Evolutionary conservation across 1,140 invertebrate genomes (phyloP).

Genomic region (Drosophila murphyi): DNA sequence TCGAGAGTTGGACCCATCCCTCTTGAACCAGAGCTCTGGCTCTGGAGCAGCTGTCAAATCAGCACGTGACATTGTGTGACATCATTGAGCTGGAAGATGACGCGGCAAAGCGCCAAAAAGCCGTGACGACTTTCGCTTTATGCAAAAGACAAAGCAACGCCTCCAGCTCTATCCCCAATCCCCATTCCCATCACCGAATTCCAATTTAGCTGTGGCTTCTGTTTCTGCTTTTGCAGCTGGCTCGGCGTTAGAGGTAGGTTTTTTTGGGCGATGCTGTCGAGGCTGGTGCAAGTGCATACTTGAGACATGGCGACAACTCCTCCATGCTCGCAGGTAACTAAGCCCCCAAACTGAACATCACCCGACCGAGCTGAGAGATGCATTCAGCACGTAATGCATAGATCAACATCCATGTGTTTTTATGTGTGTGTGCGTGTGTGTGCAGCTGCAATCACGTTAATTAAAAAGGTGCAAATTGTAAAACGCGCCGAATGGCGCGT

Average conservation of each 20-base stretch:
- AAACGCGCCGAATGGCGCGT: slow-evolving; percentile 62
- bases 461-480: slow-evolving; percentile 85
- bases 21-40: not conserved
- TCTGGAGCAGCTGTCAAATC: slow-evolving; percentile 48
- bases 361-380: slow-evolving; percentile 46
- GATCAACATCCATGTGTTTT: slow-evolving; percentile 56
- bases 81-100: slow-evolving; percentile 80
- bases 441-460: slow-evolving; percentile 83
- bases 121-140: slow-evolving; percentile 69
- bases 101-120: slow-evolving; percentile 54
- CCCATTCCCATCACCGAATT: slow-evolving; percentile 9
- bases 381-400: slow-evolving; percentile 79
- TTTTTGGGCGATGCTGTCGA: slow-evolving; percentile 45
- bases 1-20: slow-evolving; percentile 8
- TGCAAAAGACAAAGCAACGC: slow-evolving; percentile 66
- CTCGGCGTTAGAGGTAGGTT: slow-evolving; percentile 33
- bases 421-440: slow-evolving; percentile 33
- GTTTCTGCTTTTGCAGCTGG: slow-evolving; percentile 9
- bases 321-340: slow-evolving; percentile 18
- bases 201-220: slow-evolving; percentile 41
- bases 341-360: not conserved
- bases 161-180: slow-evolving; percentile 21
- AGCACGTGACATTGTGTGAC: slow-evolving; percentile 80
- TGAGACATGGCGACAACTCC: slow-evolving; percentile 60
- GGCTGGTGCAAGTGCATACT: slow-evolving; percentile 74